Percentiles rank a stretch among this genome's conserved stretches.
Evolutionary conservation across 64 coral and sea anemone species (phyloP).

Genomic region (Pocillopora damicornis): DNA sequence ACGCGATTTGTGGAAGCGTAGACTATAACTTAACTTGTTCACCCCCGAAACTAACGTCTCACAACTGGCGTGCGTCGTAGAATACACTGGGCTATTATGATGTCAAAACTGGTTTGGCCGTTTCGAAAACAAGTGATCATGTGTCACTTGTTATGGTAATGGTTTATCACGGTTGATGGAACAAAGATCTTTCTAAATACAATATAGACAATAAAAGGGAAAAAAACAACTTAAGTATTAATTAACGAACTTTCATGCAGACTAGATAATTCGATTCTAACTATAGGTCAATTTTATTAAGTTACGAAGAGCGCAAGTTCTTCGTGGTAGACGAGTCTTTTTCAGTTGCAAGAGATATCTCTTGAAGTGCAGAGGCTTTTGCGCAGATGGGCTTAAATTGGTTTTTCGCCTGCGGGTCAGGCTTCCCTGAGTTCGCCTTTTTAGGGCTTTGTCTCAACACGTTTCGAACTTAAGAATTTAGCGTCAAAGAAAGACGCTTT

Average conservation of each 20-base stretch:
- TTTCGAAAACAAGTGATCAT: conserved; percentile 5
- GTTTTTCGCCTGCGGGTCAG: neutral
- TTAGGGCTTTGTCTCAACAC: conserved; percentile 29
- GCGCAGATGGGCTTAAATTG: neutral
- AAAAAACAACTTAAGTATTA: conserved; percentile 25
- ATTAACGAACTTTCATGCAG: conserved; percentile 3
- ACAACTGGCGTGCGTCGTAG: conserved; percentile 20
- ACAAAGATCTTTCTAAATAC: conserved; percentile 16
- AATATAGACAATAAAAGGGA: conserved; percentile 9
- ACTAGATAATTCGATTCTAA: neutral
- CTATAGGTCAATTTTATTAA: neutral
- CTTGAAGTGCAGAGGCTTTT: neutral
- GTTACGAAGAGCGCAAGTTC: neutral
- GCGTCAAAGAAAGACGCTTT: neutral
- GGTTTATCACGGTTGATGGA: conserved; percentile 11
- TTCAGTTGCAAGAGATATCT: neutral
- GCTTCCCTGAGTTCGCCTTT: neutral
- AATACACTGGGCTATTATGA: conserved; percentile 19
- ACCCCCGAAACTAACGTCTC: neutral
- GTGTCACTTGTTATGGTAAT: conserved; percentile 35
- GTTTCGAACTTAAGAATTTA: conserved; percentile 6
- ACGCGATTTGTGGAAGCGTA: neutral
- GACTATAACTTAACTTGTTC: neutral
- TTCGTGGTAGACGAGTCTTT: too few species aligned
- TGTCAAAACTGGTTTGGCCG: conserved; percentile 25